Conservation (phyloP, 2,113 vertebrate species). For the Ptilonorhynchus violaceus region DNA sequence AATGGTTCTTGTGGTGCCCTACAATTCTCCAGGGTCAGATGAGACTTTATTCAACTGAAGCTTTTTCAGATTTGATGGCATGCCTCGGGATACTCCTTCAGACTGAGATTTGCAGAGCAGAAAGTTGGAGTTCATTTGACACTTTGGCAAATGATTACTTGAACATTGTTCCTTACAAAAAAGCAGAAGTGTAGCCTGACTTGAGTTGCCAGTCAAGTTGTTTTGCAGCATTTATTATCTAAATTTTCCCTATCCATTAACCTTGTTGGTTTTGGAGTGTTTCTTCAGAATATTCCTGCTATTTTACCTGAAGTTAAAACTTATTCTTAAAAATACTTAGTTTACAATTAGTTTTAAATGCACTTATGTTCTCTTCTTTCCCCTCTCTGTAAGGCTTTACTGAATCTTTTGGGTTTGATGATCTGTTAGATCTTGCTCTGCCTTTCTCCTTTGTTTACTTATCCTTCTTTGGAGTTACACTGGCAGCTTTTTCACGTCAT, state of each 20-base stretch:
- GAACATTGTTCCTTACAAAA: background rate
- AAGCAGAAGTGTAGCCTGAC: background rate
- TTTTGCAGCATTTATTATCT: background rate
- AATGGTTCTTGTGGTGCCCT: background rate
- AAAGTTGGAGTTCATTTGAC: background rate
- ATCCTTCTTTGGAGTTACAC: background rate
- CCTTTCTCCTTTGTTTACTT: background rate
- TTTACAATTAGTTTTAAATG: background rate
- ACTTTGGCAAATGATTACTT: background rate
- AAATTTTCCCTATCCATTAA: background rate
- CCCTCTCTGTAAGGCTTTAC: background rate
- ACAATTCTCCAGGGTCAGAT: background rate
- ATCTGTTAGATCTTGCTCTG: background rate
- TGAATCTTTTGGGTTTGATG: background rate
- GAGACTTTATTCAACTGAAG: background rate
- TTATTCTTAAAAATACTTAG: background rate
- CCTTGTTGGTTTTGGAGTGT: background rate
- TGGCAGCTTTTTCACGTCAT: background rate
- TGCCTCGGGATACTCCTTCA: background rate
- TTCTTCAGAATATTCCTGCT: background rate
- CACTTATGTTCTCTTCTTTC: background rate
- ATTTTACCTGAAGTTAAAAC: background rate
- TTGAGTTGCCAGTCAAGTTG: background rate
- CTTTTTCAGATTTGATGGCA: background rate
- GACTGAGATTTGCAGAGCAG: background rate